These are phyloP conservation scores for Stegostoma tigrinum DNA, from an alignment of 2,113 vertebrate species.

Conservation along the genomic window DNA sequence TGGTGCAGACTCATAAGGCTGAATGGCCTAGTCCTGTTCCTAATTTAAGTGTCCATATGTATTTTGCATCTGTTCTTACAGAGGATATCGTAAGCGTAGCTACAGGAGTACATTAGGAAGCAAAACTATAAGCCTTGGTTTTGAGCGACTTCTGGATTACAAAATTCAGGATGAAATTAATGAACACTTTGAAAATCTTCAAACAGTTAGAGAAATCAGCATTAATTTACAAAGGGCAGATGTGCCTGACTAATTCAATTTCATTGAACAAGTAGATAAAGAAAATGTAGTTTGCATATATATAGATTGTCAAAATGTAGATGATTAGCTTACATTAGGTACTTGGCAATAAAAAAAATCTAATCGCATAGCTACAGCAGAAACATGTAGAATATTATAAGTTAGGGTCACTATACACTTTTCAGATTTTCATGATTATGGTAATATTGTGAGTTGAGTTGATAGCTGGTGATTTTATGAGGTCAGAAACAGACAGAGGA, in stretches of 20 bases:
- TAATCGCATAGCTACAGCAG: background rate
- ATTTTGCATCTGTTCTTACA: background rate
- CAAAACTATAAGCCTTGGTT: background rate
- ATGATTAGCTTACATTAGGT: background rate
- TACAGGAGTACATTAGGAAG: background rate
- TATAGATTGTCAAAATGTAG: background rate
- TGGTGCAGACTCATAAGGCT: too few species aligned
- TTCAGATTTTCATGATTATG: background rate
- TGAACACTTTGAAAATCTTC: background rate
- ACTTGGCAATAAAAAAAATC: background rate
- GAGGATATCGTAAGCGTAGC: background rate
- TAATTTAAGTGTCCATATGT: too few species aligned
- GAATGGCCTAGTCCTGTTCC: too few species aligned
- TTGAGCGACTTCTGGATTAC: background rate
- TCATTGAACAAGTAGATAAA: background rate
- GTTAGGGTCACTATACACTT: background rate
- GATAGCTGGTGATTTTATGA: background rate
- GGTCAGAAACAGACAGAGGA: background rate
- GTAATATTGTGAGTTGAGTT: background rate
- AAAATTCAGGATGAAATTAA: background rate
- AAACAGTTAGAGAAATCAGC: background rate
- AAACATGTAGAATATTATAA: background rate
- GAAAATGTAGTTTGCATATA: background rate
- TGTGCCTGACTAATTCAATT: background rate
- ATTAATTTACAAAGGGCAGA: background rate